Evolutionary conservation across 1,140 invertebrate species (phyloP).

Genomic region (Eulimnadia texana): DNA sequence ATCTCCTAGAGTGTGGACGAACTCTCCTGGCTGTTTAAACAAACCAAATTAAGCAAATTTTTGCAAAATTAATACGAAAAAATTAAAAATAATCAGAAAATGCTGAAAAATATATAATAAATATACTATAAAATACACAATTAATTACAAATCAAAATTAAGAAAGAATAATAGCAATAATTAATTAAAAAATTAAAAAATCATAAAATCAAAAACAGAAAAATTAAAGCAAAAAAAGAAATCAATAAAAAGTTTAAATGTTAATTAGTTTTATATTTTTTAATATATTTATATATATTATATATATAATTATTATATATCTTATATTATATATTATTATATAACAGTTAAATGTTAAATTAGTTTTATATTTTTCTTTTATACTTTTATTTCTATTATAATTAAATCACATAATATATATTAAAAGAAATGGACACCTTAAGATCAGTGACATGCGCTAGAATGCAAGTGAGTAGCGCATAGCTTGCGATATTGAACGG

Average conservation of each 20-base stretch:
- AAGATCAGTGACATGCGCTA: constrained; percentile 82
- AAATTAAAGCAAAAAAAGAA: background rate
- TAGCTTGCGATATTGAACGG: constrained; percentile 99
- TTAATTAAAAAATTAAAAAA: background rate
- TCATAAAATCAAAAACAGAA: background rate
- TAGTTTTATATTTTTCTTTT: background rate
- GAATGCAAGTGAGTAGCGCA: constrained; percentile 85
- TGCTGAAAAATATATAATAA: background rate
- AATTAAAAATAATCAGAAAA: background rate
- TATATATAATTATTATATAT: no score
- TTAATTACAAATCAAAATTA: no score
- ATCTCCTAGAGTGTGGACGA: constrained; percentile 92
- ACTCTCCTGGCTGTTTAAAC: constrained; percentile 66
- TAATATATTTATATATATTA: no score
- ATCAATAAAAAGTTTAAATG: no score
- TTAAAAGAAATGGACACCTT: constrained; percentile 32
- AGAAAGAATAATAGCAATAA: constrained; percentile 7
- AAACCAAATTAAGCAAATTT: background rate
- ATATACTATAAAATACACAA: background rate
- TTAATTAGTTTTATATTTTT: no score
- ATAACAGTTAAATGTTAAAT: no score
- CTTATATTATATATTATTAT: no score
- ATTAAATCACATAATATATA: constrained; percentile 15
- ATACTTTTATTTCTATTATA: background rate
- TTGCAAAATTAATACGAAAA: background rate